Percentiles rank a stretch among this genome's conserved stretches.
Conservation (phyloP, 1,140 invertebrate species). For the Zophobas atratus region DNA sequence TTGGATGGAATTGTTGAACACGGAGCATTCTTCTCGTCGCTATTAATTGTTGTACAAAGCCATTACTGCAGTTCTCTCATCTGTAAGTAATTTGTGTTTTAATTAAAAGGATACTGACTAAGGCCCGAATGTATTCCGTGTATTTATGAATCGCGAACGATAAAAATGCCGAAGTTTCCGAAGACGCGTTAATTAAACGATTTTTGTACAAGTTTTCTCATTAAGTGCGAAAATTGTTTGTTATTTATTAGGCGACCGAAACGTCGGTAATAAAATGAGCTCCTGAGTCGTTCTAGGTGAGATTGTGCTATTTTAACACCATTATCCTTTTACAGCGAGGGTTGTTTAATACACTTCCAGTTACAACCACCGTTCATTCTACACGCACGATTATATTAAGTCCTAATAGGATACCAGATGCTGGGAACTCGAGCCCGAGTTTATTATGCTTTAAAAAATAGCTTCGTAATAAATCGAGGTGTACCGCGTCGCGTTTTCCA, state of each 20-base stretch:
- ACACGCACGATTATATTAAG: slow-evolving; percentile 9
- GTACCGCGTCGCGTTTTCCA: no score
- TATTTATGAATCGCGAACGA: neutral
- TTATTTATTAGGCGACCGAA: slow-evolving; percentile 27
- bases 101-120: slow-evolving; percentile 17
- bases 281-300: slow-evolving; percentile 17
- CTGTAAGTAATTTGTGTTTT: slow-evolving; percentile 36
- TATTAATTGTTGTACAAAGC: slow-evolving; percentile 33
- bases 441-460: neutral
- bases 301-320: slow-evolving; percentile 42
- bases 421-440: neutral
- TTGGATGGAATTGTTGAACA: slow-evolving; percentile 22
- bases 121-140: neutral
- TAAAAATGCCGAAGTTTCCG: neutral
- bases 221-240: slow-evolving; percentile 31
- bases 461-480: neutral
- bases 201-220: slow-evolving; percentile 25
- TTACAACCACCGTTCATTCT: slow-evolving; percentile 1
- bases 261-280: slow-evolving; percentile 28
- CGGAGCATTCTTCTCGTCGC: slow-evolving; percentile 19
- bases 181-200: neutral
- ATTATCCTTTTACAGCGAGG: slow-evolving; percentile 33
- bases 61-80: slow-evolving; percentile 19
- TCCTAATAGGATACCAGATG: neutral
- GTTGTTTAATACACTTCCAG: slow-evolving; percentile 29